A percentile compares a stretch with the other conserved stretches of the same genome.
These are phyloP conservation scores for Cerastis rubricosa DNA, from an alignment of 2,888 invertebrate genomes.

Conservation along the genomic window DNA sequence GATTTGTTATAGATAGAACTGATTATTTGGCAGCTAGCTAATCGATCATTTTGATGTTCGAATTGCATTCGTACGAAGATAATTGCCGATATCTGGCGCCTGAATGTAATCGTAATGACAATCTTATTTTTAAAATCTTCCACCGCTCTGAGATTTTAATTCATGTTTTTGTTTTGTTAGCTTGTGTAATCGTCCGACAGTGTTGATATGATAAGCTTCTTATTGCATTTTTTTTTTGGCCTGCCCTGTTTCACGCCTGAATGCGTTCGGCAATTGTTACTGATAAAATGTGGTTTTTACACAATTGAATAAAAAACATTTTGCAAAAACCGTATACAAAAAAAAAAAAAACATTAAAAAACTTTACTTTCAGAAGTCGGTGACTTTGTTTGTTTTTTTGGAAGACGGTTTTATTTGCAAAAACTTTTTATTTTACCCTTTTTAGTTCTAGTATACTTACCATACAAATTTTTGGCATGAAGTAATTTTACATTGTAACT, in stretches of 20 bases:
- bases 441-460: no score
- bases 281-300: conserved; percentile 33
- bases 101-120: conserved; percentile 4
- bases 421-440: no score
- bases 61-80: background rate
- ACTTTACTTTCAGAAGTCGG: no score
- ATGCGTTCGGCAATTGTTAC: conserved; percentile 2
- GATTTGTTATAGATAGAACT: background rate
- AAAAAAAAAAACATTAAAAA: no score
- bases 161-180: conserved; percentile 6
- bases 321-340: no score
- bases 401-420: no score
- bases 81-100: background rate
- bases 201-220: conserved; percentile 40
- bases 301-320: no score
- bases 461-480: no score
- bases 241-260: conserved; percentile 31
- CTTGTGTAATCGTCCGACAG: conserved; percentile 2
- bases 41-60: background rate
- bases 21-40: background rate
- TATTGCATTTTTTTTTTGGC: conserved; percentile 38
- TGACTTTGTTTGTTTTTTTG: no score
- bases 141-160: background rate
- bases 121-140: background rate
- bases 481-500: no score